Evolutionary conservation across 2,797 vertebrate genomes (phyloP), one percentile per base, ranked within the genome.

Genomic region (Ceyx erithaca): DNA sequence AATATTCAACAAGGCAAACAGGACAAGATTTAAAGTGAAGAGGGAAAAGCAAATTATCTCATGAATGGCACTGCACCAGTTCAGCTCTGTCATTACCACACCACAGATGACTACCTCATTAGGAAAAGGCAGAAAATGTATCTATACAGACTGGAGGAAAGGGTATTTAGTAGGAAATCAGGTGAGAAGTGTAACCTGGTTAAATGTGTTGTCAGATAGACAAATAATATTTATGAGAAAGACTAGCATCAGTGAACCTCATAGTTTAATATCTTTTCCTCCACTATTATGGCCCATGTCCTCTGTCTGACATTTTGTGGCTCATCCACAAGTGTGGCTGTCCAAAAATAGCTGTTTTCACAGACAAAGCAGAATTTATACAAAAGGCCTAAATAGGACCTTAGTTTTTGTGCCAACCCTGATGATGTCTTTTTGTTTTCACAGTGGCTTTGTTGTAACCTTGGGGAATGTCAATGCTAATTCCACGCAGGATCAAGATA

Each of bases 401-500:
- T 69, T 48, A 64, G 45, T 71, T 85, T 93, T 90, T 93, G 66
- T 93, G 87, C 82, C 82, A 95, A 51, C 35, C 18, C 48, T 72
- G 45, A 66, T 71, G 37, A 89, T 80, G 64, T 77, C 46, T 9
- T 85, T 95, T 87, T 80, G 41, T 90, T 94, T 90, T 87, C 66
- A n/a, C 15, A 69, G 79, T 80, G 54, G 69, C 28, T 95, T 80
- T 92, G 51, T 85, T 85, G 59, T 78, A 94, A 93, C 93, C 81
- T 87, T 93, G 82, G 82, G 69, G 66, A 95, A 91, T 80, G 90
- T 89, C 82, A 92, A 69, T 92, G 90, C 66, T 85, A 89, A 92
- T 95, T 95, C 87, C 58, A 75, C 46, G 66, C 49, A 89, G 69
- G 66, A 93, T 43, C 0, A 0, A 90, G 85, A 93, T 48, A 79